phyloP scores from a whole-genome alignment of 2,113 vertebrate species.

The Gila orcuttii region DNA sequence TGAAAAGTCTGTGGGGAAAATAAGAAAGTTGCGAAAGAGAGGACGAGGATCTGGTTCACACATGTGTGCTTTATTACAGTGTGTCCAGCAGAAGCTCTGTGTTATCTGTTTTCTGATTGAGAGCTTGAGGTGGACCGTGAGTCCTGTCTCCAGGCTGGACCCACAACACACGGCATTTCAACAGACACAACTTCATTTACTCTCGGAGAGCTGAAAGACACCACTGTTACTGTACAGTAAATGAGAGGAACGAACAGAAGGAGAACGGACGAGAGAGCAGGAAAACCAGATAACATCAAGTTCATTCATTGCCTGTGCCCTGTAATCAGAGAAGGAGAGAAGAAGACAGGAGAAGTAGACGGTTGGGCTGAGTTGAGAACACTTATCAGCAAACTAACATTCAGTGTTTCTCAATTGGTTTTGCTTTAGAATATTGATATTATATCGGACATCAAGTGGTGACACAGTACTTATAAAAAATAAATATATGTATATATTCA shows the following conservation, averaged over 20 bases:
- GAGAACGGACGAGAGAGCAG: background rate
- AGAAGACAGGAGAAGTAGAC: conserved; percentile 12
- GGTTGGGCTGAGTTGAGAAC: background rate
- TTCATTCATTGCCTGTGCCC: conserved; percentile 18
- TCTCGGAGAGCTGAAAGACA: conserved; percentile 34
- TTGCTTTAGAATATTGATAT: background rate
- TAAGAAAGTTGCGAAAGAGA: background rate
- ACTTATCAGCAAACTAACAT: background rate
- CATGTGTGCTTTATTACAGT: conserved; percentile 56
- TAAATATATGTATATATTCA: no score
- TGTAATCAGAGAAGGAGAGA: conserved; percentile 31
- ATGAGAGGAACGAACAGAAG: conserved; percentile 17
- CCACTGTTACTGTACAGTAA: conserved; percentile 16
- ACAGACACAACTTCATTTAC: conserved; percentile 44
- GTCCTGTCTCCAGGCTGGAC: conserved; percentile 35
- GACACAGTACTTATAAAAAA: no score
- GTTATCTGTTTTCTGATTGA: conserved; percentile 48
- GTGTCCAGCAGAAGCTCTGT: conserved; percentile 43
- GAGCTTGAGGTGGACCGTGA: conserved; percentile 29
- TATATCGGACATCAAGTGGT: no score
- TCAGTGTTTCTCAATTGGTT: background rate
- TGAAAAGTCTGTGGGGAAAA: background rate
- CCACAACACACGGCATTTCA: background rate
- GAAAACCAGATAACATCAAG: conserved; percentile 26
- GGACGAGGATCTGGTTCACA: conserved; percentile 15